A percentile compares a stretch with the other conserved stretches of the same genome.
phyloP scores from a whole-genome alignment of 2,888 invertebrate species.

The Atrina japonica region DNA sequence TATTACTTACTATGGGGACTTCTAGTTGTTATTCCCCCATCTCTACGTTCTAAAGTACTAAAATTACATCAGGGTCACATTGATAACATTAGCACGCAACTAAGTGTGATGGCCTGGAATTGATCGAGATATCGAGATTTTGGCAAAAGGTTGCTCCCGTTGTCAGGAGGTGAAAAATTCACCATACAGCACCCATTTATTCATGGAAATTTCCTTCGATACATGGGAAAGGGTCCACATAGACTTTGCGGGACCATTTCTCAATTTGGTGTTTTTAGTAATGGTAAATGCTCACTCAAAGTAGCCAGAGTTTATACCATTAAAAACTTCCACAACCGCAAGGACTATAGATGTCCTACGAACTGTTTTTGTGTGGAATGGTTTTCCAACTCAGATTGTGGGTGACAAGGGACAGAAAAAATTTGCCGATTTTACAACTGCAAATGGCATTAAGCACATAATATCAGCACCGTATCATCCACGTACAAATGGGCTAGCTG shows the following conservation, averaged over 20 bases:
- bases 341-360: slow-evolving; percentile 45
- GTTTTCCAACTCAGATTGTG: too few relatives aligned
- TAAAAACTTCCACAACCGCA: slow-evolving; percentile 34
- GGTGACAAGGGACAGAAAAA: too few relatives aligned
- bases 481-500: too few relatives aligned
- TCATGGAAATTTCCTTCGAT: slow-evolving; percentile 67
- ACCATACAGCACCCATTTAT: slow-evolving; percentile 57
- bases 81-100: slow-evolving; percentile 65
- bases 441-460: too few relatives aligned
- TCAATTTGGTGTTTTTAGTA: slow-evolving; percentile 71
- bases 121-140: slow-evolving; percentile 54
- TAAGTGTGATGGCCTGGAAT: slow-evolving; percentile 67
- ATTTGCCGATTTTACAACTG: too few relatives aligned
- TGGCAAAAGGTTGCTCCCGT: slow-evolving; percentile 46
- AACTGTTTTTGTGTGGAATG: slow-evolving; percentile 41
- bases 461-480: too few relatives aligned
- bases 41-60: slow-evolving; percentile 50
- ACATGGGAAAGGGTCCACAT: slow-evolving; percentile 80
- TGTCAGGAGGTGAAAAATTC: slow-evolving; percentile 43
- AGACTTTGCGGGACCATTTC: slow-evolving; percentile 80
- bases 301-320: slow-evolving; percentile 77
- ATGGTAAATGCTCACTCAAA: slow-evolving; percentile 80
- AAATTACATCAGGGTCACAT: slow-evolving; percentile 65
- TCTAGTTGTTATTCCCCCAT: slow-evolving; percentile 63
- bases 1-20: slow-evolving; percentile 57